phyloP scores from a whole-genome alignment of 53 echinoderm and acorn worm species.

The Echinarachnius parma region DNA sequence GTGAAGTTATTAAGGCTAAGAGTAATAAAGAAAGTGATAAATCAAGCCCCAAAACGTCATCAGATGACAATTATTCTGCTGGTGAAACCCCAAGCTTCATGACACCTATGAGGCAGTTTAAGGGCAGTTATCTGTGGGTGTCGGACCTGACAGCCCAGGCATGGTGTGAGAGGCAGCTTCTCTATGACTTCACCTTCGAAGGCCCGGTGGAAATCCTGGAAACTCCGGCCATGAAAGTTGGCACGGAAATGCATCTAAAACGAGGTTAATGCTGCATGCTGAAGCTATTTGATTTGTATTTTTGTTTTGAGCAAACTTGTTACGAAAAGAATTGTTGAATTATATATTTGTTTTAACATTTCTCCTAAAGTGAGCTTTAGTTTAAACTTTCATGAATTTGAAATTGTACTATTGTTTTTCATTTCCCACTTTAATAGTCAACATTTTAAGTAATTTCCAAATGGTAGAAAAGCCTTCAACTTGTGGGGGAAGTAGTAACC shows the following conservation, averaged over 20 bases:
- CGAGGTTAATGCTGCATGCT: conserved; percentile 55
- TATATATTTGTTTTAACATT: neutral
- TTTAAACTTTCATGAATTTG: neutral
- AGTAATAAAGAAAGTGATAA: too few relatives aligned
- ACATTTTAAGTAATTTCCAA: too few relatives aligned
- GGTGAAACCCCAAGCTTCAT: too few relatives aligned
- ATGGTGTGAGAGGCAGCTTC: conserved; percentile 93
- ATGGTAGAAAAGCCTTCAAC: too few relatives aligned
- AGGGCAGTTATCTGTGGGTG: conserved; percentile 62
- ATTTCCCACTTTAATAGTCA: too few relatives aligned
- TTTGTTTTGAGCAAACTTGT: neutral
- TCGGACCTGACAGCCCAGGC: conserved; percentile 76
- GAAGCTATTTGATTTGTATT: neutral
- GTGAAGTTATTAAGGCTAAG: too few relatives aligned
- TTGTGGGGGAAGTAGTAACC: too few relatives aligned
- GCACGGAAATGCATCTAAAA: conserved; percentile 67
- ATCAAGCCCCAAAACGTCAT: neutral
- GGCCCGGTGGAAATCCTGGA: conserved; percentile 43
- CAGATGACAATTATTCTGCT: neutral
- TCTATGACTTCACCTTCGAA: conserved; percentile 59
- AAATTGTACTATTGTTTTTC: neutral
- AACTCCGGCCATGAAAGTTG: conserved; percentile 58
- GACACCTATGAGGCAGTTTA: conserved; percentile 49
- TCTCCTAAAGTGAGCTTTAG: neutral
- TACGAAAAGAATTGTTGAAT: too few relatives aligned